Conservation (phyloP, 1,140 invertebrate genomes). For the Pissodes strobi region DNA sequence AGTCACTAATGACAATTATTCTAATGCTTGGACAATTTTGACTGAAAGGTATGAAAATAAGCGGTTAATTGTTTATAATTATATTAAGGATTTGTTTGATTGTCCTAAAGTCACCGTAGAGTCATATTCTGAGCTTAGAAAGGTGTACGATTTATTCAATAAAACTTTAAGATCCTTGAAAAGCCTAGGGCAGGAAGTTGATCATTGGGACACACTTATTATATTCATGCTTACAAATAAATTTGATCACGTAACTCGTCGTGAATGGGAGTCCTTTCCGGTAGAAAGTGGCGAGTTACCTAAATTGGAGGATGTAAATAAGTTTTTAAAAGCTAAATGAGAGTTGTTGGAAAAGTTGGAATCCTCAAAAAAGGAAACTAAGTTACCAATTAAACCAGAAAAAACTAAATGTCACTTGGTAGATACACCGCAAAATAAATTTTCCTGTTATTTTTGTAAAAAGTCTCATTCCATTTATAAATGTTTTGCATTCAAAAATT, state of each 20-base stretch:
- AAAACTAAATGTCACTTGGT: too few species aligned
- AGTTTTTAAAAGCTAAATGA: slow-evolving; percentile 12
- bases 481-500: slow-evolving; percentile 12
- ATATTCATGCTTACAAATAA: background rate
- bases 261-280: background rate
- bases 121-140: background rate
- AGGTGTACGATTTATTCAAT: slow-evolving; percentile 6
- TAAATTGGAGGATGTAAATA: background rate
- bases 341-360: slow-evolving; percentile 13
- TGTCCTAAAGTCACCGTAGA: background rate
- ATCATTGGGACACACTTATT: background rate
- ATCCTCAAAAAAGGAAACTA: too few species aligned
- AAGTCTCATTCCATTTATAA: slow-evolving; percentile 8
- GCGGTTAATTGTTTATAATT: too few species aligned
- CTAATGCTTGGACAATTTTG: too few species aligned
- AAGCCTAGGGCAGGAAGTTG: background rate
- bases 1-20: too few species aligned
- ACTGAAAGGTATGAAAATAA: too few species aligned
- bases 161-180: slow-evolving; percentile 5
- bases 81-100: background rate
- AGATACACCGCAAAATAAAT: too few species aligned
- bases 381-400: too few species aligned
- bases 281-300: background rate
- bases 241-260: slow-evolving; percentile 1
- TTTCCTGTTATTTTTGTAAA: slow-evolving; percentile 16